phyloP scores from a whole-genome alignment of 2,797 vertebrate genomes.

The Hipposideros larvatus region DNA sequence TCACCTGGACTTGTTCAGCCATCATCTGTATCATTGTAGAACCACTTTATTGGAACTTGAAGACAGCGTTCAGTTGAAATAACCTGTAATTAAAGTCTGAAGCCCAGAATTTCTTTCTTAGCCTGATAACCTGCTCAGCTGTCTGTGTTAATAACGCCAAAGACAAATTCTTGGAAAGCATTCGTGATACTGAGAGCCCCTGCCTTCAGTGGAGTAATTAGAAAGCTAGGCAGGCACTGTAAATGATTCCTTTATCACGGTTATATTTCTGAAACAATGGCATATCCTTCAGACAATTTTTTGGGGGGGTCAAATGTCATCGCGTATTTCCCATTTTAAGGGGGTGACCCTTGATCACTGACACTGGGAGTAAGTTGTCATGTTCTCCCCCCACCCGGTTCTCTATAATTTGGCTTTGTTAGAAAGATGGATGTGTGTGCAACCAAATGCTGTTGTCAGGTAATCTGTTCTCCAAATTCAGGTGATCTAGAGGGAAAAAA shows the following conservation, averaged over 20 bases:
- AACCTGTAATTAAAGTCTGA: conserved; percentile 79
- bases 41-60: conserved; percentile 67
- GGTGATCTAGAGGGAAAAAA: neutral
- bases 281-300: neutral
- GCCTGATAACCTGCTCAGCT: conserved; percentile 78
- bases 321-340: conserved; percentile 60
- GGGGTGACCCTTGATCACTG: conserved; percentile 32
- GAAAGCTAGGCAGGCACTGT: conserved; percentile 63
- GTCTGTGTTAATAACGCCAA: conserved; percentile 75
- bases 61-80: conserved; percentile 72
- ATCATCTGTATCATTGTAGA: conserved; percentile 58
- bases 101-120: conserved; percentile 79
- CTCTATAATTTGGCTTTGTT: neutral
- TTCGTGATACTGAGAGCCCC: conserved; percentile 58
- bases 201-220: conserved; percentile 73
- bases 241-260: conserved; percentile 19
- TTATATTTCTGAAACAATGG: conserved; percentile 53
- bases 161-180: conserved; percentile 74
- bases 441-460: neutral
- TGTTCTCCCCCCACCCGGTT: neutral
- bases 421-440: conserved; percentile 16
- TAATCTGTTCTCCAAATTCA: neutral
- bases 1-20: neutral
- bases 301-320: neutral
- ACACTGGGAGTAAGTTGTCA: neutral